Base-by-base conservation (phyloP, 2,797 vertebrate genomes). In the Prionace glauca region DNA sequence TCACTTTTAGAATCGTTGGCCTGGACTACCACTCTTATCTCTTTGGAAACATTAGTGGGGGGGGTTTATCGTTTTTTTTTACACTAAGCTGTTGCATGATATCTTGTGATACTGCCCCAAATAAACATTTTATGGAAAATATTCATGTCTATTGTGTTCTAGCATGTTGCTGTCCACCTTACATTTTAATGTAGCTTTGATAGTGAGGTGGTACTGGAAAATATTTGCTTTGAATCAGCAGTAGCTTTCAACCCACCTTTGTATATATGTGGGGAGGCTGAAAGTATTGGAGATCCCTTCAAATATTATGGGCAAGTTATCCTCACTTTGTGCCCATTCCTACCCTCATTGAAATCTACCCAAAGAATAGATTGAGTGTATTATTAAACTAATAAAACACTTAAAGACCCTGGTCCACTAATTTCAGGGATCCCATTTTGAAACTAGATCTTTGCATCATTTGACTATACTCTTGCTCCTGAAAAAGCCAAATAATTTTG, bases 121-220 rank as follows among this genome's bases (percentile, higher is more conserved):
- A 98, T 98, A 97, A 98, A 98, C 97, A 97, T 97, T 97, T 97
- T 97, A 97, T 97, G 97, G 97, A 97, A 97, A 96, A 96, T 96
- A 97, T 96, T 32, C 29, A 16, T 60, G 69, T 71, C 56, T 77
- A 22, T 45, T 60, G 91, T 94, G 36, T 72, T 94, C 91, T 72
- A 41, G 10, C 29, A 65, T 84, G 41, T 84, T 56, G 60, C 60
- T 65, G 26, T 90, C 12, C 32, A 26, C 60, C 65, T 56, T 87
- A n/a, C 5, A 81, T 81, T 77, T 77, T 77, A 90, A 32, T 90
- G 3, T 62, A 90, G 0, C 12, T 62, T 32, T 65, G 26, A 32
- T 7, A 62, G 87, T 0, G n/a, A 60, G 26, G 9, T 67, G 32
- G 16, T 65, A 1, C 87, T 90, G 9, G 26, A 90, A 62, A 36